Conservation (phyloP, 2,888 invertebrate species). For the Elegia similella region DNA sequence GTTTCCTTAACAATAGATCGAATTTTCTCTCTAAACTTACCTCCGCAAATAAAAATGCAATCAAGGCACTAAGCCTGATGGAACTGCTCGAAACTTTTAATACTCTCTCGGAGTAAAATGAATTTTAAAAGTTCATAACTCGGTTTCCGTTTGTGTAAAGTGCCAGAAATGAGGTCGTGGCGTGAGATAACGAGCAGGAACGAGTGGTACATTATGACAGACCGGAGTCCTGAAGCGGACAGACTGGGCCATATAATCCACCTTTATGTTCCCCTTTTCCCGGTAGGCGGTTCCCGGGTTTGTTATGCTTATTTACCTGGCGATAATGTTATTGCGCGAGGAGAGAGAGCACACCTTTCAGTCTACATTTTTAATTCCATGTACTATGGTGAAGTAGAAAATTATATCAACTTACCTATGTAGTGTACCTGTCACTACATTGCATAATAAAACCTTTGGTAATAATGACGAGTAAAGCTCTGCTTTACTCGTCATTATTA, state of each 20-base stretch:
- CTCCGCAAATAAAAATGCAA: conserved; percentile 9
- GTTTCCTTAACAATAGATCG: neutral
- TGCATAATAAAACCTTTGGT: too few relatives aligned
- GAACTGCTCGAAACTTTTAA: conserved; percentile 22
- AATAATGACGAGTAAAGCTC: too few relatives aligned
- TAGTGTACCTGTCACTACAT: too few relatives aligned
- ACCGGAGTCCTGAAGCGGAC: conserved; percentile 22
- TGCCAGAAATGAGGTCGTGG: conserved; percentile 65
- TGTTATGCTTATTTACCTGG: conserved; percentile 38
- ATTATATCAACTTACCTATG: too few relatives aligned
- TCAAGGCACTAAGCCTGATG: neutral
- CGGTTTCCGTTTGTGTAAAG: conserved; percentile 61
- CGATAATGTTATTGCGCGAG: conserved; percentile 3
- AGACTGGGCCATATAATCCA: conserved; percentile 3
- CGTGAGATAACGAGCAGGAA: conserved; percentile 69
- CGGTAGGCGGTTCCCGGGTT: conserved; percentile 39
- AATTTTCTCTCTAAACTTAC: neutral
- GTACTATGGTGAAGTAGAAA: too few relatives aligned
- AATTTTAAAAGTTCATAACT: conserved; percentile 62
- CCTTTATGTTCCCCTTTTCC: conserved; percentile 31
- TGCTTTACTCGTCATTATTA: too few relatives aligned
- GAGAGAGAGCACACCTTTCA: neutral
- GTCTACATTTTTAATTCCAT: neutral
- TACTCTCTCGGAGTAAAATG: conserved; percentile 35
- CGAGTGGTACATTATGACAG: conserved; percentile 39